Base-by-base conservation (phyloP, 2,888 invertebrate genomes). In the Gymnocheta viridis region DNA sequence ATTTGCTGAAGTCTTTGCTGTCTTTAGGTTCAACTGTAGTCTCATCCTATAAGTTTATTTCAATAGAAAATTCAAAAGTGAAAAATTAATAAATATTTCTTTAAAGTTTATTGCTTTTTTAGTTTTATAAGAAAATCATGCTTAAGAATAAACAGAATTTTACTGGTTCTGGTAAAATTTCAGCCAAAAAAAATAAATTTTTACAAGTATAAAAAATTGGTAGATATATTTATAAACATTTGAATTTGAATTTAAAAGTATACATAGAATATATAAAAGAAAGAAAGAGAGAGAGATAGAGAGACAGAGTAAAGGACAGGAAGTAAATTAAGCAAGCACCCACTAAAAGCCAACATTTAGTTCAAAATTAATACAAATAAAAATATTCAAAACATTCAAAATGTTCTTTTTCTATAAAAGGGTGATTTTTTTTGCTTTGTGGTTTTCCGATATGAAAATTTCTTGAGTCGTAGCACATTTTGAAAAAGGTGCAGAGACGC, bases 1-100 rank as follows among this genome's bases (percentile, higher is more conserved):
- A 9, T 73, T 83, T 79, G 17, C 41, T 77, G 22, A 44, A 7
- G 77, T 87, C 85, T 82, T 88, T 86, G 85, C 72, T 73, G 41
- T 72, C 82, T 49, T 81, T 66, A 0, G 85, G 81, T 29, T 66
- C 49, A 24, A 82, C 35, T 17, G 85, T 87, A 10, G 78, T 82
- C 60, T 67, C 74, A 38, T 86, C 85, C 81, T 87, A 60, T 44
- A 74, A n/a, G 7, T 29, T 14, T 60, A 24, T 17, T 35, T 67
- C 41, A 9, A 19, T 56, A 64, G 56, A 35, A 78, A 73, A 44
- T 22, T 17, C 0, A 51, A n/a, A 35, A 32, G n/a, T 14, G 10
- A 54, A 9, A 54, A 74, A 19, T 72, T 74, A 64, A 54, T 74
- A 54, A 54, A 14, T 44, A 17, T 27, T 60, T 38, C 19, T 47